phyloP scores from a whole-genome alignment of 2,797 vertebrate species.

The Clarias pachynema region DNA sequence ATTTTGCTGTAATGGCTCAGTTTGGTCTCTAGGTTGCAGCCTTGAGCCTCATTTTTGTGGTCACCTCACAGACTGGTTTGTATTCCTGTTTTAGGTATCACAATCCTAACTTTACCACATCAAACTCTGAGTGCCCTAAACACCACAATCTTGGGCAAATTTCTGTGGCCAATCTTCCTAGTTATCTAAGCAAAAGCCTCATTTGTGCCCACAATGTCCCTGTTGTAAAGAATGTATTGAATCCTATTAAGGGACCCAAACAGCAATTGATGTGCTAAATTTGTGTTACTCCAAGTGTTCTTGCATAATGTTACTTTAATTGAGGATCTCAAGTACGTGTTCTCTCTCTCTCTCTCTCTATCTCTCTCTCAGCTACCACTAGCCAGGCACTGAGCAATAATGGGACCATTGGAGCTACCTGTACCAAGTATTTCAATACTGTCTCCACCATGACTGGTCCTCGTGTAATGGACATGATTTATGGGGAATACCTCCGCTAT shows the following conservation, averaged over 20 bases:
- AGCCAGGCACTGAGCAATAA: too few relatives aligned
- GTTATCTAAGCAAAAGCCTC: background rate
- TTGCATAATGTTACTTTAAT: background rate
- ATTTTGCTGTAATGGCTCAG: constrained; percentile 46
- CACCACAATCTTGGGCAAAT: background rate
- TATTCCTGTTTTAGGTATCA: background rate
- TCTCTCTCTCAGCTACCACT: background rate
- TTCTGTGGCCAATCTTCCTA: background rate
- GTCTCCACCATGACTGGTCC: constrained; percentile 24
- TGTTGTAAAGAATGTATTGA: background rate
- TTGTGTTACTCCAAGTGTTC: background rate
- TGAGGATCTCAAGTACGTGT: background rate
- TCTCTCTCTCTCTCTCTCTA: background rate
- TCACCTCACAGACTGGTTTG: constrained; percentile 45
- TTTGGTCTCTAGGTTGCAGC: constrained; percentile 62
- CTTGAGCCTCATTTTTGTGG: constrained; percentile 52
- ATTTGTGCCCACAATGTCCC: too few relatives aligned
- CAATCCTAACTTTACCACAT: background rate
- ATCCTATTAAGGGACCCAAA: background rate
- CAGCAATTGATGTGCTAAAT: background rate
- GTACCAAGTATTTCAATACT: constrained; percentile 37
- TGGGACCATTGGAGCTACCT: background rate
- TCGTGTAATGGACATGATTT: constrained; percentile 23
- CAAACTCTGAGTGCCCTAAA: background rate
- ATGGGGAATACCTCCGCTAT: too few relatives aligned